Conservation (phyloP, 2,797 vertebrate genomes). For the Aldrovandia affinis region DNA sequence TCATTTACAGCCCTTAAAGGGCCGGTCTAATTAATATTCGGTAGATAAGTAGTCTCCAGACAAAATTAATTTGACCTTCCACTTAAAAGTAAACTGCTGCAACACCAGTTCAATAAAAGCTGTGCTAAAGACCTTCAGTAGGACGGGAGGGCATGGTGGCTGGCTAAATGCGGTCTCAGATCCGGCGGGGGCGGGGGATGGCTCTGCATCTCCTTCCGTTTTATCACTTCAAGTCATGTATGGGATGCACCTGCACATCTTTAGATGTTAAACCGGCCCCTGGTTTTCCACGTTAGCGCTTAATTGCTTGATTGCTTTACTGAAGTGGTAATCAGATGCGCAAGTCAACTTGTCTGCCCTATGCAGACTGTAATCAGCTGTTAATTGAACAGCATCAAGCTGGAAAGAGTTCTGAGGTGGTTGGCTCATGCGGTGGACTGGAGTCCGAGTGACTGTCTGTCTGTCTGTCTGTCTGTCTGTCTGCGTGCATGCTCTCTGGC, state of each 20-base stretch:
- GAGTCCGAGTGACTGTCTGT: not conserved
- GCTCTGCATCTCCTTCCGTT: not conserved
- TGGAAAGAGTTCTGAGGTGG: not conserved
- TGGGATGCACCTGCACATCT: not conserved
- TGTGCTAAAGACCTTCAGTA: constrained; percentile 56
- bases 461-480: not conserved
- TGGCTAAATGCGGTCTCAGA: not conserved
- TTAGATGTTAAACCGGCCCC: not conserved
- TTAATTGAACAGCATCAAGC: constrained; percentile 6
- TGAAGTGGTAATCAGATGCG: constrained; percentile 35
- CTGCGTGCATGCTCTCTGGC: not conserved
- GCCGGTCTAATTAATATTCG: constrained; percentile 76
- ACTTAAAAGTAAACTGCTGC: constrained; percentile 66
- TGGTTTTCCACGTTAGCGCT: constrained; percentile 45
- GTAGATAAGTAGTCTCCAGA: constrained; percentile 76
- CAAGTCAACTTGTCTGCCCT: not conserved
- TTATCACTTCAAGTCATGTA: constrained; percentile 11
- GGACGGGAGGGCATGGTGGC: not conserved
- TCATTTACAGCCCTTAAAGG: constrained; percentile 66
- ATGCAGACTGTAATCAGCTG: not conserved
- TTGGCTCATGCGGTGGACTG: not conserved
- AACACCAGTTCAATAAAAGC: constrained; percentile 61
- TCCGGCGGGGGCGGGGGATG: not conserved
- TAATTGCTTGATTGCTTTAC: constrained; percentile 79
- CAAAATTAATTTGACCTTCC: constrained; percentile 78